Conservation (phyloP, 2,888 invertebrate genomes). For the Polydesmus complanatus region DNA sequence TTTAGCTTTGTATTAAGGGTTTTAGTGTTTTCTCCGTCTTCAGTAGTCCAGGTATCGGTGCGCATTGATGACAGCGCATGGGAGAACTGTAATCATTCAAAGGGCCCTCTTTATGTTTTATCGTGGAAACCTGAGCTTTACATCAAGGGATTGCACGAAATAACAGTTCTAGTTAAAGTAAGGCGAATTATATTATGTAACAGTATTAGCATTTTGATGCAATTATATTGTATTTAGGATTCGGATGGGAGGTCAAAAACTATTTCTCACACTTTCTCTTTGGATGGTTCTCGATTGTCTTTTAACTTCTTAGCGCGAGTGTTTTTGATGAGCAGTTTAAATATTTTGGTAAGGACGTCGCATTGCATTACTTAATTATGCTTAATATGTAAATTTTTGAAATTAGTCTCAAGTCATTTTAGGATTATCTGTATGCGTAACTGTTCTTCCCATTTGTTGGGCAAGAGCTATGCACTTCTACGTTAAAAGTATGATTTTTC, state of each 20-base stretch:
- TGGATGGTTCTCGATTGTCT: constrained; percentile 53
- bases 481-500: not conserved
- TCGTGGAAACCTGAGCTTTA: constrained; percentile 58
- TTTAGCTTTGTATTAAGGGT: constrained; percentile 41
- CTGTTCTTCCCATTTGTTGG: constrained; percentile 11
- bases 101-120: constrained; percentile 56
- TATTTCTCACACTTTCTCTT: constrained; percentile 56
- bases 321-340: constrained; percentile 61
- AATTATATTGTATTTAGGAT: constrained; percentile 32
- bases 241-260: constrained; percentile 23
- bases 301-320: constrained; percentile 55
- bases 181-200: not conserved
- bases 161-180: constrained; percentile 31
- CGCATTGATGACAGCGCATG: constrained; percentile 51
- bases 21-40: constrained; percentile 56
- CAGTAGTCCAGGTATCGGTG: constrained; percentile 49
- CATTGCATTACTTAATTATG: too few relatives aligned
- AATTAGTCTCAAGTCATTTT: constrained; percentile 19
- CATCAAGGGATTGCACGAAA: constrained; percentile 48
- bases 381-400: not conserved
- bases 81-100: constrained; percentile 44
- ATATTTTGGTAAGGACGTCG: constrained; percentile 53
- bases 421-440: constrained; percentile 1
- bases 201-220: not conserved
- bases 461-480: constrained; percentile 6